Evolutionary conservation across 2,113 vertebrate genomes (phyloP).

Genomic region (Elephantulus edwardii): DNA sequence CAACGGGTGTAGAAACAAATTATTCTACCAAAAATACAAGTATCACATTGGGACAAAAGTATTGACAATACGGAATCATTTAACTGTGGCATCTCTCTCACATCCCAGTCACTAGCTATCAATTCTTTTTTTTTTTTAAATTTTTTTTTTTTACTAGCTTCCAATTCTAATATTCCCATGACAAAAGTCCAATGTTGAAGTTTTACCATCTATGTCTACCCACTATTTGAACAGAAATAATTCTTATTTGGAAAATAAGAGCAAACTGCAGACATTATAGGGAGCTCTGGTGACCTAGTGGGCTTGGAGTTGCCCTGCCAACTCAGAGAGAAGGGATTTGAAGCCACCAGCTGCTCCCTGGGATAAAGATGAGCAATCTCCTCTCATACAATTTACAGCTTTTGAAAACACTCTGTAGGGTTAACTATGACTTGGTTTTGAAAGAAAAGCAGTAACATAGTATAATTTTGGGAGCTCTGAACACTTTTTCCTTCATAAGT

Average conservation of each 20-base stretch:
- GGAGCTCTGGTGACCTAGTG: too few relatives aligned
- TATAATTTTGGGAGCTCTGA: rapidly evolving
- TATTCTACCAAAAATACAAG: neutral
- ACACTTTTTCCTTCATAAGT: neutral
- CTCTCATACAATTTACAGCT: too few relatives aligned
- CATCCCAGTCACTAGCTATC: neutral
- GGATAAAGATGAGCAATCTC: too few relatives aligned
- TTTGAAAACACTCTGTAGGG: too few relatives aligned
- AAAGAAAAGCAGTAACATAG: too few relatives aligned
- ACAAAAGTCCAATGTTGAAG: neutral
- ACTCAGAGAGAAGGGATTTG: too few relatives aligned
- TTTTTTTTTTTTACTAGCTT: neutral
- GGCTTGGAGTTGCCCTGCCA: too few relatives aligned
- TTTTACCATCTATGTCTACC: neutral
- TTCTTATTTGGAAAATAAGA: constrained; percentile 10
- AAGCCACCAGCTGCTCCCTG: too few relatives aligned
- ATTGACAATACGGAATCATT: neutral
- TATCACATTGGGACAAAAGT: too few relatives aligned
- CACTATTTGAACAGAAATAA: neutral
- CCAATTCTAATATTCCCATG: too few relatives aligned
- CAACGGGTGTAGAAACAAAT: constrained; percentile 14
- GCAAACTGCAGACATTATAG: neutral
- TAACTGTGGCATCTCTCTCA: constrained; percentile 15
- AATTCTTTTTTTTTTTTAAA: neutral
- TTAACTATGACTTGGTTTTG: too few relatives aligned